phyloP scores from a whole-genome alignment of 2,888 invertebrate species.

The Homarus gammarus region DNA sequence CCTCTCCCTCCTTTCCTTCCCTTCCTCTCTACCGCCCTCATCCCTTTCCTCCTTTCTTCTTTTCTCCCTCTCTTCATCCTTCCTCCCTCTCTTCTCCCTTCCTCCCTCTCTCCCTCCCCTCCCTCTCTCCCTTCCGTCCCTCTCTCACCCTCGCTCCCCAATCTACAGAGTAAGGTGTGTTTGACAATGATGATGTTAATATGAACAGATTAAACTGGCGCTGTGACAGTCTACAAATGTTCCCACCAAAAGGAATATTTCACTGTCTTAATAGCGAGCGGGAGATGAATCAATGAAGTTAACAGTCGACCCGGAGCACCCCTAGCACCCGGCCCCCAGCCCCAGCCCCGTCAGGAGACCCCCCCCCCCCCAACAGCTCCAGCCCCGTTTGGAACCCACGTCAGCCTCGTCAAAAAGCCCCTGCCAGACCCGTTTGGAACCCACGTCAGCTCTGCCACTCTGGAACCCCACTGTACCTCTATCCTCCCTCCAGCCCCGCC shows the following conservation, averaged over 20 bases:
- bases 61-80: slow-evolving; percentile 2
- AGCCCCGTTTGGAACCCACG: not conserved
- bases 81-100: not conserved
- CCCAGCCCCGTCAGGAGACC: not conserved
- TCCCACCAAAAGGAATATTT: slow-evolving; percentile 53
- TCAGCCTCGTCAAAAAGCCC: too few relatives aligned
- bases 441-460: too few relatives aligned
- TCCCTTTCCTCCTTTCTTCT: slow-evolving; percentile 1
- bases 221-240: slow-evolving; percentile 71
- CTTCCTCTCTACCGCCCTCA: slow-evolving; percentile 21
- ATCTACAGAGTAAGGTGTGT: slow-evolving; percentile 46
- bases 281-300: slow-evolving; percentile 52
- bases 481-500: too few relatives aligned
- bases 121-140: not conserved
- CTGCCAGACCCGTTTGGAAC: too few relatives aligned
- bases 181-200: slow-evolving; percentile 74
- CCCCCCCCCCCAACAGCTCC: too few relatives aligned
- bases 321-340: not conserved
- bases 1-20: not conserved
- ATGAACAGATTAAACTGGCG: slow-evolving; percentile 69
- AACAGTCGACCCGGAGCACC: not conserved
- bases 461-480: too few relatives aligned
- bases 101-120: slow-evolving; percentile 9
- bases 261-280: slow-evolving; percentile 60
- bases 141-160: not conserved